Evolutionary conservation across 1,140 invertebrate genomes (phyloP).

Genomic region (Papilio polytes): DNA sequence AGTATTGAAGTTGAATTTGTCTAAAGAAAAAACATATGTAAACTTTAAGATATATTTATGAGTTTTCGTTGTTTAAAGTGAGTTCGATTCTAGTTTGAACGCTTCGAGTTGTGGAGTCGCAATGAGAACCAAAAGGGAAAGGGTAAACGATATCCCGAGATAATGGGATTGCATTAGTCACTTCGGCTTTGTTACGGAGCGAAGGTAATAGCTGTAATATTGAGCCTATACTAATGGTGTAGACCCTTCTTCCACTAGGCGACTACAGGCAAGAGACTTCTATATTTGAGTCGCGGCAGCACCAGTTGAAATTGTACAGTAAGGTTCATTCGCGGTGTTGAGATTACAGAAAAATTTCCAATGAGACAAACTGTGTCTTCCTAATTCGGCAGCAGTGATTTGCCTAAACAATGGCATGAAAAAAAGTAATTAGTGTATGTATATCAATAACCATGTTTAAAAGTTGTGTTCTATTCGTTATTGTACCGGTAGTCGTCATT

Average conservation of each 20-base stretch:
- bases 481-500: too few relatives aligned
- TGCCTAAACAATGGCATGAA: too few relatives aligned
- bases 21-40: background rate
- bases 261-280: background rate
- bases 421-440: too few relatives aligned
- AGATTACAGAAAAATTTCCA: too few relatives aligned
- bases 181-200: conserved; percentile 43
- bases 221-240: conserved; percentile 29
- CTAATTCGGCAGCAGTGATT: too few relatives aligned
- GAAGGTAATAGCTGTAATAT: conserved; percentile 42
- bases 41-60: background rate
- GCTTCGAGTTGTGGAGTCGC: conserved; percentile 19
- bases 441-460: too few relatives aligned
- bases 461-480: too few relatives aligned
- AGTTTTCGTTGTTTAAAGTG: background rate
- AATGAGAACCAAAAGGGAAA: conserved; percentile 7
- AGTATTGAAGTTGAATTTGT: too few relatives aligned
- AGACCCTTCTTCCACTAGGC: background rate
- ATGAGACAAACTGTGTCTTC: too few relatives aligned
- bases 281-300: background rate
- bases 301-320: too few relatives aligned
- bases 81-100: conserved; percentile 22
- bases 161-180: conserved; percentile 47
- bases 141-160: conserved; percentile 41
- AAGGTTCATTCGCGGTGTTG: too few relatives aligned